Conservation (phyloP, 2,797 vertebrate genomes). For the Phataginus tricuspis region DNA sequence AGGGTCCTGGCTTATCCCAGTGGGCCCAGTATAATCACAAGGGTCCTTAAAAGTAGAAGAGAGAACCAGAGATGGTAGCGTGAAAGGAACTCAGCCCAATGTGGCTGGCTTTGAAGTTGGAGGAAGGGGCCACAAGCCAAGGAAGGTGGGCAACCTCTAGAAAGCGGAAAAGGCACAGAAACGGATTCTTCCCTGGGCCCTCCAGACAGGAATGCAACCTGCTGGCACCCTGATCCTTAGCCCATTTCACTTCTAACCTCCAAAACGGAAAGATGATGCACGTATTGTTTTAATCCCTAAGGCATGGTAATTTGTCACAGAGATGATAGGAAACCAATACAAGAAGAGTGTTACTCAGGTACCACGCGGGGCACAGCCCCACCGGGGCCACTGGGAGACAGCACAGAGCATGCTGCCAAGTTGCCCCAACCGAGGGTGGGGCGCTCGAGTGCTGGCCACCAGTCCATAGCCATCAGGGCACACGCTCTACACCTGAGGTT, state of each 20-base stretch:
- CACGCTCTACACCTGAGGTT: fast-evolving
- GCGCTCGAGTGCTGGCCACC: fast-evolving
- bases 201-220: not conserved
- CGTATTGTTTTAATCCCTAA: not conserved
- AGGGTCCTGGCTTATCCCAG: too few relatives aligned
- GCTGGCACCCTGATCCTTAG: too few relatives aligned
- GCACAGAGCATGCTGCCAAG: not conserved
- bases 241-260: not conserved
- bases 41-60: not conserved
- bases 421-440: not conserved
- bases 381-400: fast-evolving
- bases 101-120: not conserved
- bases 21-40: not conserved
- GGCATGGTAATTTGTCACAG: not conserved
- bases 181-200: not conserved
- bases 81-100: not conserved
- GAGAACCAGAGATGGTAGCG: not conserved
- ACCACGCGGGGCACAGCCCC: fast-evolving
- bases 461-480: too few relatives aligned
- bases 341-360: too few relatives aligned
- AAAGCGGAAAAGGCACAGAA: not conserved
- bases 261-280: not conserved
- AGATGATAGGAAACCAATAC: not conserved
- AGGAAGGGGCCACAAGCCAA: not conserved
- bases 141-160: not conserved